Conservation (phyloP, 2,888 invertebrate species). For the Drosophila pegasa region DNA sequence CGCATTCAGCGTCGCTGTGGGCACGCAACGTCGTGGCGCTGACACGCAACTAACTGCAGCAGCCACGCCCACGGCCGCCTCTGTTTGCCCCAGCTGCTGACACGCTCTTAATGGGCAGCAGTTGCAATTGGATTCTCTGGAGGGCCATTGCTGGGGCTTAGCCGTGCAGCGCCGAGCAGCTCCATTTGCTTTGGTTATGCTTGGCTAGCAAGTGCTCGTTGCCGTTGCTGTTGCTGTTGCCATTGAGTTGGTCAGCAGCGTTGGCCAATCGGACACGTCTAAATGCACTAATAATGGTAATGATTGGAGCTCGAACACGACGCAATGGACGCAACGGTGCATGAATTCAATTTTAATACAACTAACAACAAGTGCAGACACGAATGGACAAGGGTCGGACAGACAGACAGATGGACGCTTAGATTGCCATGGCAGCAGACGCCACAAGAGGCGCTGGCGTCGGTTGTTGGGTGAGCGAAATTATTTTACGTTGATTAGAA, state of each 20-base stretch:
- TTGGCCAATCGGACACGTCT: slow-evolving; percentile 52
- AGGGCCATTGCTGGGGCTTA: slow-evolving; percentile 46
- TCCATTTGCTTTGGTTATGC: slow-evolving; percentile 48
- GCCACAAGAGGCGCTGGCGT: slow-evolving; percentile 48
- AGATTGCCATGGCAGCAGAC: slow-evolving; percentile 59
- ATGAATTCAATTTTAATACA: slow-evolving; percentile 68
- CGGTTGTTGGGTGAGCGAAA: slow-evolving; percentile 35
- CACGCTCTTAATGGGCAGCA: slow-evolving; percentile 38
- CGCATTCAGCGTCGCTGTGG: too few species aligned
- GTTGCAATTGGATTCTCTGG: slow-evolving; percentile 44
- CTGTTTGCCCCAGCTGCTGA: slow-evolving; percentile 3
- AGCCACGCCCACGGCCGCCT: slow-evolving; percentile 6
- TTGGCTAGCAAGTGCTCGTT: slow-evolving; percentile 23
- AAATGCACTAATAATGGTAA: slow-evolving; percentile 60
- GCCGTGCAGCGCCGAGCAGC: slow-evolving; percentile 50
- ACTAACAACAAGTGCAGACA: slow-evolving; percentile 30
- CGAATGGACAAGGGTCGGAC: neutral
- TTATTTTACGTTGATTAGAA: slow-evolving; percentile 70
- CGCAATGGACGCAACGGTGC: slow-evolving; percentile 52
- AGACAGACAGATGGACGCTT: slow-evolving; percentile 15
- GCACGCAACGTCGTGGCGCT: slow-evolving; percentile 19
- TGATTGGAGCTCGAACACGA: slow-evolving; percentile 43
- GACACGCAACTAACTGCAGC: slow-evolving; percentile 59
- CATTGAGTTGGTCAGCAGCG: slow-evolving; percentile 20
- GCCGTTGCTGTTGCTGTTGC: slow-evolving; percentile 14